Evolutionary conservation across 2,113 vertebrate genomes (phyloP).

Genomic region (Cavia porcellus): DNA sequence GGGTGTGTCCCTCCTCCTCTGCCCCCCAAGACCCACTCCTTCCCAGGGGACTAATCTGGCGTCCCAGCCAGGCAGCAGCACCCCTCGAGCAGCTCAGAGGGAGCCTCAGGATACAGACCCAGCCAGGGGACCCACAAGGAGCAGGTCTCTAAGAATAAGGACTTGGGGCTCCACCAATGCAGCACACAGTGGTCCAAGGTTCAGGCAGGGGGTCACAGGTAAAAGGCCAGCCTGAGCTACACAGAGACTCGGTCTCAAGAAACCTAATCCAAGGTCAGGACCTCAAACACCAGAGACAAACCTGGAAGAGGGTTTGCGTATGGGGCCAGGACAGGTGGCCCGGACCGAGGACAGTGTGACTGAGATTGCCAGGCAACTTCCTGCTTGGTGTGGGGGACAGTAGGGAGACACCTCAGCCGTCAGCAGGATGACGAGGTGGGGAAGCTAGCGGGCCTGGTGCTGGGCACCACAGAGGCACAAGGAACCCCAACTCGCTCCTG

Average conservation of each 20-base stretch:
- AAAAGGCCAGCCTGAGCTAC: not conserved
- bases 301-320: accelerated
- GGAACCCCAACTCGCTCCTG: not conserved
- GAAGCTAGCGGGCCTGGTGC: too few species aligned
- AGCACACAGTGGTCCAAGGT: accelerated
- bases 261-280: not conserved
- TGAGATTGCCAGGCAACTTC: too few species aligned
- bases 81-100: not conserved
- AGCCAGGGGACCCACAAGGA: accelerated
- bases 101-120: not conserved
- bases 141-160: not conserved
- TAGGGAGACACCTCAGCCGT: not conserved
- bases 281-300: not conserved
- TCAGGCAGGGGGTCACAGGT: not conserved
- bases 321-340: not conserved
- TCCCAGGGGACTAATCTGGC: too few species aligned
- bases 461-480: too few species aligned
- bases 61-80: not conserved
- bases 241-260: not conserved
- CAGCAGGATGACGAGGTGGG: not conserved
- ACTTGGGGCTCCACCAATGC: not conserved
- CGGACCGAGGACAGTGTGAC: not conserved
- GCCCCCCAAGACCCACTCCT: accelerated
- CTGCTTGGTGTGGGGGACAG: accelerated
- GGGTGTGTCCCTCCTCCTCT: accelerated